Conservation (phyloP, 2,797 vertebrate species). For the Acrossocheilus wenchowensis region DNA sequence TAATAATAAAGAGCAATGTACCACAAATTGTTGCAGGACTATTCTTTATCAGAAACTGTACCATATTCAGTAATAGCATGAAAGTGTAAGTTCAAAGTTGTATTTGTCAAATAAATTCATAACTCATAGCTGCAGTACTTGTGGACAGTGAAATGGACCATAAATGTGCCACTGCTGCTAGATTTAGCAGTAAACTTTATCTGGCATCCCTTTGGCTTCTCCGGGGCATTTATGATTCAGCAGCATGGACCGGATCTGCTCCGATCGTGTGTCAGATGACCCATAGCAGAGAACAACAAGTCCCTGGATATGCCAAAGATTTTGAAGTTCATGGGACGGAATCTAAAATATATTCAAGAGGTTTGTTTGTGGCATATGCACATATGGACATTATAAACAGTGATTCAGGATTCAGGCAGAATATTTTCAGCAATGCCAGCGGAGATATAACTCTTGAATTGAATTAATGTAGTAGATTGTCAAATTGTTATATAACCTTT, state of each 20-base stretch:
- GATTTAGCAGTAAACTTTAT: constrained; percentile 23
- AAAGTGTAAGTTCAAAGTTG: background rate
- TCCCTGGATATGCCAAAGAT: constrained; percentile 20
- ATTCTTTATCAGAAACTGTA: background rate
- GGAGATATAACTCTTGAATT: background rate
- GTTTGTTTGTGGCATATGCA: background rate
- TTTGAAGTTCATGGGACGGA: background rate
- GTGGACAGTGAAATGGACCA: background rate
- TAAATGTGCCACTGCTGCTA: constrained; percentile 6
- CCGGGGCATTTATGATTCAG: constrained; percentile 16
- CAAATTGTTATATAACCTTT: background rate
- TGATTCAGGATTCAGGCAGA: background rate
- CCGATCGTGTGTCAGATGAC: constrained; percentile 5
- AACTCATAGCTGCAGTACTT: background rate
- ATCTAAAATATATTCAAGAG: constrained; percentile 5
- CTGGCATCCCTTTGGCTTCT: constrained; percentile 10
- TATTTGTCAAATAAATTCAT: background rate
- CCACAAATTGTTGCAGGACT: background rate
- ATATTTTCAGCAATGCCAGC: background rate
- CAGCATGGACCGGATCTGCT: constrained; percentile 15
- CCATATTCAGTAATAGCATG: background rate
- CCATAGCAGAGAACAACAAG: constrained; percentile 24
- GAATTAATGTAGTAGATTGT: background rate
- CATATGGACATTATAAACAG: background rate
- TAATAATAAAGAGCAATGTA: background rate